A percentile compares a stretch with the other conserved stretches of the same genome.
phyloP scores from a whole-genome alignment of 2,888 invertebrate species.

The Plagodis pulveraria region DNA sequence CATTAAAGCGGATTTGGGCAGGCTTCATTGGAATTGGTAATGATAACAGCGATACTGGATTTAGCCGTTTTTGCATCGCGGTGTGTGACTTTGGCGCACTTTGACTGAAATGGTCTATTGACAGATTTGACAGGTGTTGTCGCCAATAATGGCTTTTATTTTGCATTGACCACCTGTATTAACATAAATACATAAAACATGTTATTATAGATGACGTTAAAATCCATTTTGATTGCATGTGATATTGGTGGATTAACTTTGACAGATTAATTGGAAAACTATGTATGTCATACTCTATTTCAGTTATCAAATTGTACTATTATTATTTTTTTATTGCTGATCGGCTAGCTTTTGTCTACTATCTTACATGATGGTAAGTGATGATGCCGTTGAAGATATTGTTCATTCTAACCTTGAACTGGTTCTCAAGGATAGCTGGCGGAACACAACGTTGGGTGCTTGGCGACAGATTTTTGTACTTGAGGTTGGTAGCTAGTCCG shows the following conservation, averaged over 20 bases:
- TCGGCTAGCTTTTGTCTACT: too few species aligned
- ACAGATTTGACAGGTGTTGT: conserved; percentile 16
- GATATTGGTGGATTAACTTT: conserved; percentile 12
- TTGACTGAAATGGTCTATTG: conserved; percentile 3
- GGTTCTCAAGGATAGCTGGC: too few species aligned
- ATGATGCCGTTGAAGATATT: too few species aligned
- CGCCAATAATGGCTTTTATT: conserved; percentile 33
- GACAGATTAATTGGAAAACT: conserved; percentile 17
- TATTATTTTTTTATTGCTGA: too few species aligned
- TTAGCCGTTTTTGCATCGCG: conserved; percentile 23
- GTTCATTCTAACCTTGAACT: too few species aligned
- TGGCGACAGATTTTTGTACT: too few species aligned
- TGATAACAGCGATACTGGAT: conserved; percentile 33
- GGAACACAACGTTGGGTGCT: too few species aligned
- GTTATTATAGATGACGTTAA: conserved; percentile 17
- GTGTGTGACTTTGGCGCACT: not conserved
- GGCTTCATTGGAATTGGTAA: conserved; percentile 36
- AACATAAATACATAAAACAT: conserved; percentile 30
- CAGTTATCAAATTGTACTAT: not conserved
- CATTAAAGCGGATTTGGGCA: conserved; percentile 5
- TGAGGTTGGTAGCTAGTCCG: too few species aligned
- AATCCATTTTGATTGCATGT: conserved; percentile 3
- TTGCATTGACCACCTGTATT: conserved; percentile 23
- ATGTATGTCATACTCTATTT: conserved; percentile 12
- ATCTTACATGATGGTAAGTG: too few species aligned